Percentiles rank a stretch among this genome's conserved stretches.
These are phyloP conservation scores for Alviniconcha marisindica DNA, from an alignment of 1,140 invertebrate species.

Conservation along the genomic window DNA sequence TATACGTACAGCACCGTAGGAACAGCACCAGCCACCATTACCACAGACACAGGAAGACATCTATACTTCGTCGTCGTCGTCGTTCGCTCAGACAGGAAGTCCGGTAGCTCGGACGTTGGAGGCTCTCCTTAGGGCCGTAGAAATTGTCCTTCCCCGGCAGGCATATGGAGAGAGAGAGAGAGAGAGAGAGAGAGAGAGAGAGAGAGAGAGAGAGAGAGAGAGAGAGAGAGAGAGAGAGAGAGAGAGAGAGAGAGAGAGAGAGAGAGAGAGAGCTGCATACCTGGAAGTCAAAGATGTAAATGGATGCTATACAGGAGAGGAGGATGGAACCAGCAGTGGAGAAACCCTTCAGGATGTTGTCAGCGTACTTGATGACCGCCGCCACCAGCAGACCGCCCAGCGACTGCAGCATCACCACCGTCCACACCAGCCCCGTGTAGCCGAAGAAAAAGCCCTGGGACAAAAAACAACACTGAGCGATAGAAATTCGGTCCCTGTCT, in stretches of 20 bases:
- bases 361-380: constrained; percentile 78
- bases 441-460: constrained; percentile 78
- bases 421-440: constrained; percentile 77
- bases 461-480: not conserved
- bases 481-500: too few species aligned
- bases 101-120: too few species aligned
- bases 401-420: constrained; percentile 75
- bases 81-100: too few species aligned
- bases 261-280: constrained; percentile 79
- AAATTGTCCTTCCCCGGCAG: too few species aligned
- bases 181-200: too few species aligned
- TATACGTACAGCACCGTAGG: too few species aligned
- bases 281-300: constrained; percentile 94
- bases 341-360: constrained; percentile 79
- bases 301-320: constrained; percentile 93
- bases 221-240: not conserved
- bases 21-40: too few species aligned
- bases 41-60: too few species aligned
- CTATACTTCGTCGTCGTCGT: too few species aligned
- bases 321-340: constrained; percentile 80
- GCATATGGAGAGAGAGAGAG: too few species aligned
- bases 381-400: constrained; percentile 78
- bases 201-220: not conserved
- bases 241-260: not conserved
- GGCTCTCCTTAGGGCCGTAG: too few species aligned